Percentiles rank a stretch among this genome's conserved stretches.
Evolutionary conservation across 2,113 vertebrate species (phyloP).

Genomic region (Speoplatyrhinus poulsoni): DNA sequence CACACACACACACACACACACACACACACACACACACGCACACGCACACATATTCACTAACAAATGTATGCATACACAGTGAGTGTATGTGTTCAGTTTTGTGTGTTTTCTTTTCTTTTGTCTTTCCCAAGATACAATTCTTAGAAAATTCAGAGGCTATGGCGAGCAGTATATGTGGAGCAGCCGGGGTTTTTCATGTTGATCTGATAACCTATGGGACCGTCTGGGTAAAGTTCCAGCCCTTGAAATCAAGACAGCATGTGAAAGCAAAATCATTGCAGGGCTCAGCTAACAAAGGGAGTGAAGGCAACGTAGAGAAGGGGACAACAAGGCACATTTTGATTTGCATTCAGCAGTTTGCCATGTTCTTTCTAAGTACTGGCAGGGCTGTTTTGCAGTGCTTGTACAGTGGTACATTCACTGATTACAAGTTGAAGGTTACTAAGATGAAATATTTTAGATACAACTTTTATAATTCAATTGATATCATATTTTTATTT

Average conservation of each 20-base stretch:
- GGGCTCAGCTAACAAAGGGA: conserved; percentile 46
- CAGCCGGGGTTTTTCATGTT: background rate
- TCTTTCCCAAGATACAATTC: conserved; percentile 11
- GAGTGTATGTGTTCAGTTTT: conserved; percentile 29
- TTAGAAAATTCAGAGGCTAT: no score
- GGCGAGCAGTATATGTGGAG: background rate
- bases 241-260: conserved; percentile 44
- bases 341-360: conserved; percentile 55
- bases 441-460: background rate
- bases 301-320: conserved; percentile 25
- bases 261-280: conserved; percentile 57
- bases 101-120: conserved; percentile 7
- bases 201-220: conserved; percentile 59
- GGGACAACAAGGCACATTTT: conserved; percentile 19
- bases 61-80: conserved; percentile 16
- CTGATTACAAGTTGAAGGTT: background rate
- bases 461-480: background rate
- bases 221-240: conserved; percentile 40
- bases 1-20: conserved; percentile 16
- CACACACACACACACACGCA: conserved; percentile 3
- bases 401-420: background rate
- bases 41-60: background rate
- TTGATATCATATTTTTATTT: no score
- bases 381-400: conserved; percentile 50
- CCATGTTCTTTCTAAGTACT: conserved; percentile 51